Evolutionary conservation across 2,888 invertebrate species (phyloP).

Genomic region (Macaria notata): DNA sequence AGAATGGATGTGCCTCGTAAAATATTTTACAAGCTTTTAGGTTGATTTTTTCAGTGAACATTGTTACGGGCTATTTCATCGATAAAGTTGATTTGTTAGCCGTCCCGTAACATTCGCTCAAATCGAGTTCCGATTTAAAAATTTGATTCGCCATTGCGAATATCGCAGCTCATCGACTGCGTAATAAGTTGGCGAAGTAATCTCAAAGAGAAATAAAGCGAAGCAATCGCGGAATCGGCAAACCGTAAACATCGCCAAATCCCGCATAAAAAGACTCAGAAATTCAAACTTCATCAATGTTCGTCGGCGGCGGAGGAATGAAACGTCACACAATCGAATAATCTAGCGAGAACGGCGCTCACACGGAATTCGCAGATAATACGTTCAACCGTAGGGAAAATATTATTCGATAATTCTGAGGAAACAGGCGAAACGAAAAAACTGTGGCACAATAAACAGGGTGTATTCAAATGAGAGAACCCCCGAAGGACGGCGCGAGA

Average conservation of each 20-base stretch:
- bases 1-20: conserved; percentile 22
- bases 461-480: conserved; percentile 73
- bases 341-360: conserved; percentile 50
- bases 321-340: conserved; percentile 57
- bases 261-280: conserved; percentile 30
- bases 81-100: conserved; percentile 12
- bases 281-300: conserved; percentile 39
- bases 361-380: conserved; percentile 62
- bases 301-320: conserved; percentile 30
- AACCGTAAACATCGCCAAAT: conserved; percentile 27
- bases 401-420: conserved; percentile 70
- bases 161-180: not conserved
- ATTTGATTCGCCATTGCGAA: not conserved
- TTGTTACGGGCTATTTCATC: conserved; percentile 14
- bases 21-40: conserved; percentile 22
- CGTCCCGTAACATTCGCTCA: not conserved
- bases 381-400: conserved; percentile 61
- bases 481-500: conserved; percentile 51
- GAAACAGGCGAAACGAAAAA: conserved; percentile 50
- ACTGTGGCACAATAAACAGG: conserved; percentile 72
- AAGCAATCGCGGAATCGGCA: conserved; percentile 19
- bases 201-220: conserved; percentile 6
- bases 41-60: conserved; percentile 19
- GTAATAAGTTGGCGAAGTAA: not conserved
- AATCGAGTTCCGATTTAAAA: not conserved